These are phyloP conservation scores for Mico argentatus DNA, from an alignment of 2,797 vertebrate genomes.

Conservation along the genomic window DNA sequence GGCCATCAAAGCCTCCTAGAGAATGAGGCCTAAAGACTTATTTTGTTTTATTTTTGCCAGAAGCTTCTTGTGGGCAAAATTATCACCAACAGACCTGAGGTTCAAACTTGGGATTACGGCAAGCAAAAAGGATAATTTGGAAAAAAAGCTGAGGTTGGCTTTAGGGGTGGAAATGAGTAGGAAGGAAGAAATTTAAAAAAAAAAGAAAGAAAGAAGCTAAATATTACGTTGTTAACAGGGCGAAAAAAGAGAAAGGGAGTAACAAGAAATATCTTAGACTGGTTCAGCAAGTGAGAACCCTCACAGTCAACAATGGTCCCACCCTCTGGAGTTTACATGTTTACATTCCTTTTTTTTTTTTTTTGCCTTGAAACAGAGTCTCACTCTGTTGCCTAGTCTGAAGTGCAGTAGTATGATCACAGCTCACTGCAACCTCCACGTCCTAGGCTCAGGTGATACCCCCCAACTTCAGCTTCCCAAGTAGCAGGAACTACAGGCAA, in stretches of 20 bases:
- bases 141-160: not conserved
- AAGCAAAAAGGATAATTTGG: not conserved
- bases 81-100: not conserved
- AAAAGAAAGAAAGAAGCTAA: not conserved
- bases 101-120: not conserved
- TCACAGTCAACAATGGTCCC: not conserved
- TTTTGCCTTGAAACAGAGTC: not conserved
- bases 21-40: not conserved
- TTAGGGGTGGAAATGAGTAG: not conserved
- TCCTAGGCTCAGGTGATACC: not conserved
- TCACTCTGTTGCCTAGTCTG: not conserved
- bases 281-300: not conserved
- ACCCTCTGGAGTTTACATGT: not conserved
- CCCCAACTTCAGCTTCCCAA: not conserved
- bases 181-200: not conserved
- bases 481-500: not conserved
- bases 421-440: not conserved
- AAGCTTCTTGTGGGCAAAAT: not conserved
- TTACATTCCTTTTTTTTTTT: not conserved
- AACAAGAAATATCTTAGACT: not conserved
- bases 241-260: not conserved
- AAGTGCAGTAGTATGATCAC: not conserved
- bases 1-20: not conserved
- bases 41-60: slow-evolving; percentile 7
- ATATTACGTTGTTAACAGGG: not conserved